phyloP scores from a whole-genome alignment of 1,140 invertebrate genomes.

The Drosophila azteca region DNA sequence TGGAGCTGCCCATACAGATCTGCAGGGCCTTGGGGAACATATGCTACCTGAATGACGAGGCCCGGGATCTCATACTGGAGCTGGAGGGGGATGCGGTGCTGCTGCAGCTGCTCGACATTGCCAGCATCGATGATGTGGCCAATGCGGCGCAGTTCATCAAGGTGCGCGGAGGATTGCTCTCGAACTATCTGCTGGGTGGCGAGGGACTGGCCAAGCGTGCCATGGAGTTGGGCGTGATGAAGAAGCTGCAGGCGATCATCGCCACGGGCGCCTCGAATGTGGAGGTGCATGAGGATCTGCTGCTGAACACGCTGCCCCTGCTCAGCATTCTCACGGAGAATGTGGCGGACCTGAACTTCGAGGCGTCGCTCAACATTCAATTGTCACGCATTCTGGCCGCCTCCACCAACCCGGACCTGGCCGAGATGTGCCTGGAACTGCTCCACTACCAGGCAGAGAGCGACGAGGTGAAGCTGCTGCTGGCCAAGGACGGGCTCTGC shows the following conservation, averaged over 20 bases:
- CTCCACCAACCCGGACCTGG: slow-evolving; percentile 88
- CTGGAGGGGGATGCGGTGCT: slow-evolving; percentile 86
- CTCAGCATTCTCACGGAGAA: slow-evolving; percentile 91
- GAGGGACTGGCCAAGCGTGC: slow-evolving; percentile 87
- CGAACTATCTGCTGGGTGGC: slow-evolving; percentile 92
- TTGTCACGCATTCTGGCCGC: slow-evolving; percentile 87
- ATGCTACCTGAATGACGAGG: slow-evolving; percentile 93
- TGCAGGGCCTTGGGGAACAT: slow-evolving; percentile 94
- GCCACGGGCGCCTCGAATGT: slow-evolving; percentile 84
- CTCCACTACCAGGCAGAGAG: slow-evolving; percentile 90
- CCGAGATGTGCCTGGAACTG: slow-evolving; percentile 90
- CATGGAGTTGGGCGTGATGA: slow-evolving; percentile 88
- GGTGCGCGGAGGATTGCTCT: slow-evolving; percentile 88
- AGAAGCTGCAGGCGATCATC: slow-evolving; percentile 85
- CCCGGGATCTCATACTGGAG: slow-evolving; percentile 86
- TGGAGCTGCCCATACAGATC: slow-evolving; percentile 87
- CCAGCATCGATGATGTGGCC: slow-evolving; percentile 61
- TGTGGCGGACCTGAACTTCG: slow-evolving; percentile 85
- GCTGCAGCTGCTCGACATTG: slow-evolving; percentile 84
- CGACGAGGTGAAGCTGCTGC: slow-evolving; percentile 89
- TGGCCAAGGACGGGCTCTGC: slow-evolving; percentile 90
- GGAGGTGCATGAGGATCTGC: slow-evolving; percentile 85
- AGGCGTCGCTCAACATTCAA: slow-evolving; percentile 85
- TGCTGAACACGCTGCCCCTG: slow-evolving; percentile 88
- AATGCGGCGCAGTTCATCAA: slow-evolving; percentile 85